Conservation (phyloP, 2,888 invertebrate species). For the Orthosia incerta region DNA sequence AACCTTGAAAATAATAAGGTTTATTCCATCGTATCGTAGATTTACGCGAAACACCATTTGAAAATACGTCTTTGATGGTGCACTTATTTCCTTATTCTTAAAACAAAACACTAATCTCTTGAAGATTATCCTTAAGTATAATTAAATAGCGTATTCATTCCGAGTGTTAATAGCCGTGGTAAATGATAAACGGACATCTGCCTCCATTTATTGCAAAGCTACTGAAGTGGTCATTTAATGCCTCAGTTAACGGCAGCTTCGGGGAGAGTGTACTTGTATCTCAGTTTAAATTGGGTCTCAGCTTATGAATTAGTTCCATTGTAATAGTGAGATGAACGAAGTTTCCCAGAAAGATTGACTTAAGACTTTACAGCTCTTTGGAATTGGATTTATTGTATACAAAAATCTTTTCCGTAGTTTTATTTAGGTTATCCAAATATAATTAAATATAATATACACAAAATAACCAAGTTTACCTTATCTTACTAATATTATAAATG, state of each 20-base stretch:
- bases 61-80: neutral
- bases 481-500: too few species aligned
- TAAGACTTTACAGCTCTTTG: neutral
- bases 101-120: too few species aligned
- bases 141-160: conserved; percentile 6
- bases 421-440: neutral
- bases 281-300: conserved; percentile 35
- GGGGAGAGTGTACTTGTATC: conserved; percentile 27
- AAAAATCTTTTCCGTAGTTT: neutral
- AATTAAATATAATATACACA: too few species aligned
- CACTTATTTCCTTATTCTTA: too few species aligned
- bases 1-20: conserved; percentile 1
- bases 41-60: neutral
- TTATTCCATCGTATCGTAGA: neutral
- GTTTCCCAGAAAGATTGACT: neutral
- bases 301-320: conserved; percentile 26
- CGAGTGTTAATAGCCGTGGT: neutral
- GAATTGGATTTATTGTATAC: neutral
- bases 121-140: conserved; percentile 1
- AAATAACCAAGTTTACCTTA: too few species aligned
- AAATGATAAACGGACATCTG: conserved; percentile 36
- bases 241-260: conserved; percentile 45
- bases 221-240: conserved; percentile 54
- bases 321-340: neutral
- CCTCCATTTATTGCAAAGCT: conserved; percentile 43